These are phyloP conservation scores for Nephrotoma appendiculata DNA, from an alignment of 2,888 invertebrate genomes.

Conservation along the genomic window DNA sequence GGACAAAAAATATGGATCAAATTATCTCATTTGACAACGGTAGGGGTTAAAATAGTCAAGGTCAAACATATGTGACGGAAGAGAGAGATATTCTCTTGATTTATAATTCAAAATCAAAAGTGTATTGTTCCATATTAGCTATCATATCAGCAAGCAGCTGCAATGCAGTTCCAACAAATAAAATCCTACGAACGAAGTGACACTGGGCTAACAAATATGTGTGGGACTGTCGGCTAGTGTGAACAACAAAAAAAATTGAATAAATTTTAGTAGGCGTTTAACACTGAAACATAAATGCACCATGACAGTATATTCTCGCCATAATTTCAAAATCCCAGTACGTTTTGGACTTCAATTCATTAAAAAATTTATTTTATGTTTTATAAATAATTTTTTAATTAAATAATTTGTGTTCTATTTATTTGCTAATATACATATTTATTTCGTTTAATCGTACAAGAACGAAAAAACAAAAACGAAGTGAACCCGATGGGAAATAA, in stretches of 20 bases:
- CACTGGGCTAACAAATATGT: no score
- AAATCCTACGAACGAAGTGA: no score
- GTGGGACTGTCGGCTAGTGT: no score
- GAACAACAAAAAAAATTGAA: not conserved
- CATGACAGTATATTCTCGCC: not conserved
- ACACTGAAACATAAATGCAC: not conserved
- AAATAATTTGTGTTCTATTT: not conserved
- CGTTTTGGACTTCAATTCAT: not conserved
- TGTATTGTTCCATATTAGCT: no score
- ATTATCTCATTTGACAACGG: no score
- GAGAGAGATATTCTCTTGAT: no score
- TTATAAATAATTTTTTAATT: not conserved
- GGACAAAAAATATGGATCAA: no score
- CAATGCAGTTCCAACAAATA: no score
- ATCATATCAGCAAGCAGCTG: no score
- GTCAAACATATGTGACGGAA: no score
- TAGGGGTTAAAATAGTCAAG: no score
- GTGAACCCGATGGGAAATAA: not conserved
- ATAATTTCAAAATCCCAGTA: not conserved
- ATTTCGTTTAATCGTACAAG: not conserved
- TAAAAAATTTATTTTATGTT: not conserved
- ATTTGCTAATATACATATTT: not conserved
- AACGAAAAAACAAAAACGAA: not conserved
- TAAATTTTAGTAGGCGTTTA: not conserved
- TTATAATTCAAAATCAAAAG: no score